Percentiles rank a stretch among this genome's conserved stretches.
Conservation (phyloP, 2,797 vertebrate species). For the Tadarida brasiliensis region DNA sequence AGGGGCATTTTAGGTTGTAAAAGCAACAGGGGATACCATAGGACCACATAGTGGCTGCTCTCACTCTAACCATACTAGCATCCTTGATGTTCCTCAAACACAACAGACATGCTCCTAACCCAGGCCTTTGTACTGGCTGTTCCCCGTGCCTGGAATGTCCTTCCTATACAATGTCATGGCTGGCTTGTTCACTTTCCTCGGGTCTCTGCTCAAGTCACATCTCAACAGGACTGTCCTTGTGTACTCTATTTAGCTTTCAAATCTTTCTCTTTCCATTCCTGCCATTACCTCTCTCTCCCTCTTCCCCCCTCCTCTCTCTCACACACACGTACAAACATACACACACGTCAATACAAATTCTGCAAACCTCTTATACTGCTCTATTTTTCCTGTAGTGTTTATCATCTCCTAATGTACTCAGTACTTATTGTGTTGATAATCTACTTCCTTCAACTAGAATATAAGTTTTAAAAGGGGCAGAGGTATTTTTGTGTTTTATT, state of each 20-base stretch:
- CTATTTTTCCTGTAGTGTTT: background rate
- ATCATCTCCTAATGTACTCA: background rate
- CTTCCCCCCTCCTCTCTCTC: too few species aligned
- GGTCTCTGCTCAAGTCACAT: background rate
- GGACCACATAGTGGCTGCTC: background rate
- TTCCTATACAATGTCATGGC: background rate
- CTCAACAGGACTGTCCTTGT: background rate
- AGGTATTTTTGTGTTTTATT: background rate
- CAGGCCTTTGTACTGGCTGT: background rate
- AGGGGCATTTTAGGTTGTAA: background rate
- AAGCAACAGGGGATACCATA: background rate
- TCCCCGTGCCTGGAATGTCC: background rate
- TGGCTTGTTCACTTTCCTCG: background rate
- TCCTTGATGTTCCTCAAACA: background rate
- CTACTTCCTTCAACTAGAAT: slow-evolving; percentile 28
- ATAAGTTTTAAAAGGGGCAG: background rate
- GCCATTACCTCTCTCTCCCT: background rate
- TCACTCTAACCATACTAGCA: background rate
- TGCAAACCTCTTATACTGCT: background rate
- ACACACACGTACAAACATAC: background rate
- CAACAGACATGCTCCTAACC: background rate
- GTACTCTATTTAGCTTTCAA: background rate
- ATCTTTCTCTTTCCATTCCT: background rate
- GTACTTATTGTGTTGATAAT: background rate
- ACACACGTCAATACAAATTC: background rate